Base-by-base conservation (phyloP, 1,140 invertebrate genomes). In the Trachymyrmex cornetzi region DNA sequence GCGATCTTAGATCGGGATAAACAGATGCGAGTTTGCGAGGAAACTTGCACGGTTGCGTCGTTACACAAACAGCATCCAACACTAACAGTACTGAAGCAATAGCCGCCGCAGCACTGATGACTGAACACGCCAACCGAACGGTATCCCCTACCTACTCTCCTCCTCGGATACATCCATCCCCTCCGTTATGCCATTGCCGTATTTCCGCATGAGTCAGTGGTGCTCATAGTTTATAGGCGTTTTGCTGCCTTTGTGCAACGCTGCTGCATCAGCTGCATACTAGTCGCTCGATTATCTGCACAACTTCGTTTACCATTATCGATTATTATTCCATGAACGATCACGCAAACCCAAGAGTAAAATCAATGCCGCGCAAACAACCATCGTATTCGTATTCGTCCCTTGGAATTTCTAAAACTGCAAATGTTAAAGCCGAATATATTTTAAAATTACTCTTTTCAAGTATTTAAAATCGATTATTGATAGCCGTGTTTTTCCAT, bases 201-300 rank as follows among this genome's bases (percentile, higher is more conserved):
- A 16, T 85, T 90, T 90, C 89, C 81, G 82, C 87, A 88, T 90
- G 53, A 67, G 3, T 5, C 89, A 90, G 89, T 87, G 82, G 74
- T 80, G 63, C 77, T 80, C 63, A 69, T 1, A 27, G 34, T 6
- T 12, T 3, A 14, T 16, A 12, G 1, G 11, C 14, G 30, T 9
- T 30, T 22, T 3, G 19, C 0, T 24, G 34, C 3, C 16, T 63
- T 48, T 12, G 9, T 22, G 4, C 5, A 61, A 24, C 5, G 64
- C 19, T 2, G 11, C n/a, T 38, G 19, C 53, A 55, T 53, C 38
- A 19, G 16, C 11, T 44, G 30, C n/a, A 22, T 22, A 19, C 64
- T 34, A 16, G 12, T 64, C 4, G 16, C 24, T 77, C 19, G 38
- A 63, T 22, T 0, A 9, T 34, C n/a, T 14, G 14, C 27, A 2